These are phyloP conservation scores for Ageneiosus marmoratus DNA, from an alignment of 2,113 vertebrate genomes.

Conservation along the genomic window DNA sequence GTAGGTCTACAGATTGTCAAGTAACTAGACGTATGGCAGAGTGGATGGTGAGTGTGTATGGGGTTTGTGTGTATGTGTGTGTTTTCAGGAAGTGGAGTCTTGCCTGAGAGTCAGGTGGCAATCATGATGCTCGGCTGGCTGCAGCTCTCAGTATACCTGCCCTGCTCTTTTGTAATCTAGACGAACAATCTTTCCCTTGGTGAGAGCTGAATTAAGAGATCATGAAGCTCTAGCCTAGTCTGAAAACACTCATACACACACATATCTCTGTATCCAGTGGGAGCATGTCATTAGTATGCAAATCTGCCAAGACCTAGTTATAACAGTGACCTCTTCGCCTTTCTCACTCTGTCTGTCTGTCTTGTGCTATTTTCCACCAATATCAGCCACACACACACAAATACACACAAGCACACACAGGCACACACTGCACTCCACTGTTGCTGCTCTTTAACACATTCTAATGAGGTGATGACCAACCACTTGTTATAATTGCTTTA, in stretches of 20 bases:
- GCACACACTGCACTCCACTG: conserved; percentile 70
- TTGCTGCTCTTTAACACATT: conserved; percentile 79
- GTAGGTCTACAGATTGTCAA: not conserved
- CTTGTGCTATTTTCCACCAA: conserved; percentile 42
- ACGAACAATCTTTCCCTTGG: conserved; percentile 41
- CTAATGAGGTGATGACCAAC: conserved; percentile 99
- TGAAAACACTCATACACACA: conserved; percentile 34
- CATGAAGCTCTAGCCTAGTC: conserved; percentile 55
- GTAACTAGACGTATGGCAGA: not conserved
- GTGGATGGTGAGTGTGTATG: not conserved
- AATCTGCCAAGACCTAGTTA: conserved; percentile 82
- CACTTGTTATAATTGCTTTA: conserved; percentile 98
- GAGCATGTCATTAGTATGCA: conserved; percentile 80
- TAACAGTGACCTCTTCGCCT: conserved; percentile 78
- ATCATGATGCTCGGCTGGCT: not conserved
- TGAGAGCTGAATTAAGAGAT: conserved; percentile 53
- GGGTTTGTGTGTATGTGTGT: not conserved
- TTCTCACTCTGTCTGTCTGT: conserved; percentile 68
- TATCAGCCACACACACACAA: conserved; percentile 25
- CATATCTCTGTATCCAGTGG: conserved; percentile 63
- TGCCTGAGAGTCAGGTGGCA: conserved; percentile 2
- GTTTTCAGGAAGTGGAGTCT: not conserved
- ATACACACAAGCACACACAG: conserved; percentile 58
- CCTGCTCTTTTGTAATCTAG: conserved; percentile 42
- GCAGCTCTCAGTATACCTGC: not conserved